A percentile compares a stretch with the other conserved stretches of the same genome.
These are phyloP conservation scores for Metaphire vulgaris DNA, from an alignment of 1,140 invertebrate species.

Conservation along the genomic window DNA sequence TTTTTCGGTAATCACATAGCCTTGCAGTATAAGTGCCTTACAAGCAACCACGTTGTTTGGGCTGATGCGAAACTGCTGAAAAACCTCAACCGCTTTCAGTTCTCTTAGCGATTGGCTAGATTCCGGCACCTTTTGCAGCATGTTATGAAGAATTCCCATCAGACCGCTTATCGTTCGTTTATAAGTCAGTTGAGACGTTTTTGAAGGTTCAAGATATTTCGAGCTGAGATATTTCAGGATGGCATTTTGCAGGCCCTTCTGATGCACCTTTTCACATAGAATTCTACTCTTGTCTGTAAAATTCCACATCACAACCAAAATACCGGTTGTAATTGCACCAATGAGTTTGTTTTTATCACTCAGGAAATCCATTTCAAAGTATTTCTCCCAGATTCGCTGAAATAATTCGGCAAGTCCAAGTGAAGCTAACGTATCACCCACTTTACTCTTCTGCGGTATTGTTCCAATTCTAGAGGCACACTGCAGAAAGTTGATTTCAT, in stretches of 20 bases:
- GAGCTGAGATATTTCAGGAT: background rate
- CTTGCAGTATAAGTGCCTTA: background rate
- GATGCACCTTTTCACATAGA: background rate
- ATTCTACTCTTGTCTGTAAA: background rate
- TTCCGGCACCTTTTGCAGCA: background rate
- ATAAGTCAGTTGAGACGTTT: background rate
- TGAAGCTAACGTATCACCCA: background rate
- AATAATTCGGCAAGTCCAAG: background rate
- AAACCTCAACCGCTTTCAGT: background rate
- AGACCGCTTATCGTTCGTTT: background rate
- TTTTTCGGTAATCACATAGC: constrained; percentile 28
- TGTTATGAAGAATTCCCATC: background rate
- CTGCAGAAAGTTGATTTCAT: background rate
- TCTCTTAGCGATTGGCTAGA: background rate
- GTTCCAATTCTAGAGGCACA: background rate
- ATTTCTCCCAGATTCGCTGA: background rate
- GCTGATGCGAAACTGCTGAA: background rate
- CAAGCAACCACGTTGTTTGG: background rate
- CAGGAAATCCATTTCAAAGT: background rate
- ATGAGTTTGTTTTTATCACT: background rate
- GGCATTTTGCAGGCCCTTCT: background rate
- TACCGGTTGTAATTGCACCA: background rate
- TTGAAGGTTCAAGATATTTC: background rate
- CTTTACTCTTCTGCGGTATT: background rate
- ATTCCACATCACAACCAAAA: background rate